Evolutionary conservation across 2,888 invertebrate species (phyloP).

Genomic region (Phaedon cochleariae): DNA sequence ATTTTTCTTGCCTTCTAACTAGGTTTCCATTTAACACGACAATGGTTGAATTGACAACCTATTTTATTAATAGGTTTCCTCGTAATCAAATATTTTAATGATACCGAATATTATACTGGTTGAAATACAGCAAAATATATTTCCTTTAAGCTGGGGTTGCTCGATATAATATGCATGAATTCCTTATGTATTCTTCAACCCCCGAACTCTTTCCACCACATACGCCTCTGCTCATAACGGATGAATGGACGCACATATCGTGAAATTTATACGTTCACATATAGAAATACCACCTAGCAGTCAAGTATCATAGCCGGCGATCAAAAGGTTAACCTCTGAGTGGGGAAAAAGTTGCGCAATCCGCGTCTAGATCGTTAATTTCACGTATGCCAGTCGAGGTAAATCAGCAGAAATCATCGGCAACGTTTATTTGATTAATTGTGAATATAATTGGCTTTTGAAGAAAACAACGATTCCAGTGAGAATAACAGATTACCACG

Average conservation of each 20-base stretch:
- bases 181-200: no score
- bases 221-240: constrained; percentile 22
- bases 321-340: constrained; percentile 28
- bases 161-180: no score
- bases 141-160: no score
- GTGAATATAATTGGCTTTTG: constrained; percentile 32
- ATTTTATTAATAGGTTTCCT: no score
- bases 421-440: constrained; percentile 31
- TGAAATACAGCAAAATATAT: no score
- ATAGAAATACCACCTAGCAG: constrained; percentile 21
- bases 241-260: constrained; percentile 26
- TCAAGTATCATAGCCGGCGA: constrained; percentile 23
- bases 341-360: constrained; percentile 16
- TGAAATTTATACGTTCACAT: constrained; percentile 24
- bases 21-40: no score
- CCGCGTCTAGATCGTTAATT: constrained; percentile 29
- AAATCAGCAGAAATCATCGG: constrained; percentile 36
- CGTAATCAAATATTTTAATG: no score
- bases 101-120: no score
- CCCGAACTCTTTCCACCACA: neutral
- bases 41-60: no score
- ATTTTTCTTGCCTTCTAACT: no score
- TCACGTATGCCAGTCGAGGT: constrained; percentile 25
- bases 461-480: constrained; percentile 14
- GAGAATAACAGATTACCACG: constrained; percentile 6